These are phyloP conservation scores for Trinectes maculatus DNA, from an alignment of 2,113 vertebrate species.

Conservation along the genomic window DNA sequence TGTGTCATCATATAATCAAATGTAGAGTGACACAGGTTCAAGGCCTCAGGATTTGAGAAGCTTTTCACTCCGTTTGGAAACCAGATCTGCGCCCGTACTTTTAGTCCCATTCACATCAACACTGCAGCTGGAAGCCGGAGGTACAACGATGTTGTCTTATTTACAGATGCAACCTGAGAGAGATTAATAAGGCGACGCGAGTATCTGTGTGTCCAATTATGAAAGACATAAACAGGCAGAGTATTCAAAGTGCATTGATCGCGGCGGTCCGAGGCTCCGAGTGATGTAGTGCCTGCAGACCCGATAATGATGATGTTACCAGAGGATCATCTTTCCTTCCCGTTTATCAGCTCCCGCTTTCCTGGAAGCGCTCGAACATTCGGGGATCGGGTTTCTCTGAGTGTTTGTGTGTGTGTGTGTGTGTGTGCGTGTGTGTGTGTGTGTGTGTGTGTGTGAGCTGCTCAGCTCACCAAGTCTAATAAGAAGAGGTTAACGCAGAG, in stretches of 20 bases:
- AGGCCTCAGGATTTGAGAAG: neutral
- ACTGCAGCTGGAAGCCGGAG: conserved; percentile 6
- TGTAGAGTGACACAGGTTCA: neutral
- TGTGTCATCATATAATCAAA: neutral
- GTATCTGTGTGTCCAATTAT: conserved; percentile 37
- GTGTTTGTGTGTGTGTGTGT: conserved; percentile 8
- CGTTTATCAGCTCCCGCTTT: conserved; percentile 73
- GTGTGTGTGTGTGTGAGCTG: neutral
- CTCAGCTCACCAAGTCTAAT: conserved; percentile 55
- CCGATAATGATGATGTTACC: conserved; percentile 73
- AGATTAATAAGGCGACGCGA: conserved; percentile 55
- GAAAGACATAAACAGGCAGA: conserved; percentile 41
- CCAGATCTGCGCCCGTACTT: neutral
- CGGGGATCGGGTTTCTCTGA: conserved; percentile 64
- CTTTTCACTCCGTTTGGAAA: conserved; percentile 6
- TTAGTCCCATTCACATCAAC: conserved; percentile 17
- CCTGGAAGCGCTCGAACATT: conserved; percentile 68
- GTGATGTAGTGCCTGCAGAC: conserved; percentile 55
- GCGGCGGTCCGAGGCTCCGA: conserved; percentile 36
- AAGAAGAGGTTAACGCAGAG: conserved; percentile 67
- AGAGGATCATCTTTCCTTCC: conserved; percentile 77
- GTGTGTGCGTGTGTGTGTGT: conserved; percentile 2
- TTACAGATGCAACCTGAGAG: conserved; percentile 35
- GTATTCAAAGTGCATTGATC: conserved; percentile 62
- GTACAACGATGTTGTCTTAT: conserved; percentile 34